phyloP scores from a whole-genome alignment of 2,888 invertebrate species.

The Hypsopygia costalis region DNA sequence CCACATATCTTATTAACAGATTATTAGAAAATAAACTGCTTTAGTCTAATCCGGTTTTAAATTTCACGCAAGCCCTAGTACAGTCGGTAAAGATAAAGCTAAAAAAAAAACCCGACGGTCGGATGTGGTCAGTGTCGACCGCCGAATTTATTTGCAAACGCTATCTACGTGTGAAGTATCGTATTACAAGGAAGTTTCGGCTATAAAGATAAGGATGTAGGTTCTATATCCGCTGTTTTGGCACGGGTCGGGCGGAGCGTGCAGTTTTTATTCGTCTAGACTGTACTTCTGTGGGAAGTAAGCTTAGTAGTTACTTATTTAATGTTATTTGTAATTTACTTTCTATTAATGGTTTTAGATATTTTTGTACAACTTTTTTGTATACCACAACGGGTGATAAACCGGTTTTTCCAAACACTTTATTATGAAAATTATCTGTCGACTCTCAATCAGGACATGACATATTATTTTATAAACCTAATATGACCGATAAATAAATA shows the following conservation, averaged over 20 bases:
- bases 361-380: no score
- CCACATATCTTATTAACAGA: no score
- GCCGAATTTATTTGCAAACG: constrained; percentile 51
- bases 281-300: constrained; percentile 4
- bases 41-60: constrained; percentile 1
- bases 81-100: constrained; percentile 29
- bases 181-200: constrained; percentile 44
- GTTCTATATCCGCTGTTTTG: constrained; percentile 45
- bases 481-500: no score
- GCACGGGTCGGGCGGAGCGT: constrained; percentile 17
- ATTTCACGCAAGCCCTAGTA: constrained; percentile 7
- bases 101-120: constrained; percentile 32
- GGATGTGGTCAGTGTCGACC: constrained; percentile 56
- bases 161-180: constrained; percentile 21
- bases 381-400: no score
- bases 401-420: no score
- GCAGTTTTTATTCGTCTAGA: constrained; percentile 10
- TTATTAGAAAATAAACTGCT: not conserved
- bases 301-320: not conserved
- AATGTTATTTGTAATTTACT: not conserved
- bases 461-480: no score
- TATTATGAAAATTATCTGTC: no score
- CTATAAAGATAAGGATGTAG: constrained; percentile 56
- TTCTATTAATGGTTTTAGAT: no score
- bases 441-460: no score